Evolutionary conservation across 2,797 vertebrate species (phyloP), one percentile per base, ranked within the genome.

Genomic region (Psittacula derbiana): DNA sequence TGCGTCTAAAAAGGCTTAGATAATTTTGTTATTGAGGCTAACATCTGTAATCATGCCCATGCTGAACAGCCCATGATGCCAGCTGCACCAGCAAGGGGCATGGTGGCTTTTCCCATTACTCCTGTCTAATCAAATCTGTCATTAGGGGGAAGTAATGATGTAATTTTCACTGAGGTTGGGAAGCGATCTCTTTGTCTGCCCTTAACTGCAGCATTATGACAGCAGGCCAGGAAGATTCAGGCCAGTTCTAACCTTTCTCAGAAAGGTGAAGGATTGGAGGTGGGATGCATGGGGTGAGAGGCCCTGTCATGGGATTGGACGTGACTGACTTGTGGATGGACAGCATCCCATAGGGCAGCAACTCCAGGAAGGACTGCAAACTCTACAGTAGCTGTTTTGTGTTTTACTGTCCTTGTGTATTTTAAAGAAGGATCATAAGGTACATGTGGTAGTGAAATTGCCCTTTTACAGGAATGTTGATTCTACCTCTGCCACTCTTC

Each of bases 41-140:
- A 47, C 1, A 10, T 62, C 70, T 4, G 3, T 62, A 12, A 12
- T 55, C 53, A 5, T 49, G 58, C 47, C 43, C 11, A 0, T 3
- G 8, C 64, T 74, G 91, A 91, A 30, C 6, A 83, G 49, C 58
- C 33, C 10, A 0, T 65, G 90, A 88, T 0, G 4, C 72, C 88
- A 91, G 75, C 85, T 58, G 81, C 69, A 60, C 16, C 83, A 49
- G 31, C 50, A 38, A 70, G 62, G 62, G 75, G 64, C 64, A 7
- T 1, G 0, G 60, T 31, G 67, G 62, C 62, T 81, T 53, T 50
- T 27, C 38, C 49, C 67, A 47, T 62, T 58, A 13, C 44, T 55
- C 19, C 27, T 62, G 86, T 72, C 80, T 93, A 90, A 95, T 92
- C 70, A 69, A 62, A 64, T 90, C 82, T 79, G 46, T 58, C 47